Evolutionary conservation across 1,140 invertebrate genomes (phyloP), one percentile per base, ranked within the genome.

Genomic region (Nymphalis io): DNA sequence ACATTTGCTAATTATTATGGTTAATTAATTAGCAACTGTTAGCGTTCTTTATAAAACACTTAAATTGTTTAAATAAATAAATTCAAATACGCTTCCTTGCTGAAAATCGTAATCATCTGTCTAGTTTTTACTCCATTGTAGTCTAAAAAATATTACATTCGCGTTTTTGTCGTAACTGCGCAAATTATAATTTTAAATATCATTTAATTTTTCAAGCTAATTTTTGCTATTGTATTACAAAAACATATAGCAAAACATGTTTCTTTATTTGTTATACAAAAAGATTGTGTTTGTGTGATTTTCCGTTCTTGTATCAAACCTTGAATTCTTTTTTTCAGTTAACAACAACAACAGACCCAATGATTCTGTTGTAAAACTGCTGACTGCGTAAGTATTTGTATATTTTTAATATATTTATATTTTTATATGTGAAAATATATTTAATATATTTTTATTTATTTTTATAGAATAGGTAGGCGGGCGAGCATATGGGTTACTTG

Each of bases 311-410:
- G 20, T 11, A 20, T 11, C 10, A 10, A 51, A 51, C 46, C 46
- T 20, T 51, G 18, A 12, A 51, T 72, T 72, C 23, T 65, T 51
- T 42, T 59, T 67, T 72, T 67, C 67, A 63, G 63, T 23, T 39
- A 62, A 21, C 33, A 21, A 60, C 40, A 51, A 8, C 40, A 18
- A 46, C 13, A 16, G n/a, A 60, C 33, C 20, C 12, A 15, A 60
- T 48, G 20, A 42, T 55, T 40, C 46, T 39, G 12, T 20, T 16
- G 42, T 38, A 57, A 46, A 68, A 33, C 44, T 51, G 60, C 44
- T 39, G 39, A 27, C 46, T 46, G 44, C 33, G 60, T 62, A 62
- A 62, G 60, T 62, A 62, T 38, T 33, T 4, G n/a, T 16, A 46
- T 46, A 3, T 16, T 16, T 46, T 16, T 16, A 4, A 16, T 5